These are phyloP conservation scores for Sporophila hypoxantha DNA, from an alignment of 2,113 vertebrate species.

Conservation along the genomic window DNA sequence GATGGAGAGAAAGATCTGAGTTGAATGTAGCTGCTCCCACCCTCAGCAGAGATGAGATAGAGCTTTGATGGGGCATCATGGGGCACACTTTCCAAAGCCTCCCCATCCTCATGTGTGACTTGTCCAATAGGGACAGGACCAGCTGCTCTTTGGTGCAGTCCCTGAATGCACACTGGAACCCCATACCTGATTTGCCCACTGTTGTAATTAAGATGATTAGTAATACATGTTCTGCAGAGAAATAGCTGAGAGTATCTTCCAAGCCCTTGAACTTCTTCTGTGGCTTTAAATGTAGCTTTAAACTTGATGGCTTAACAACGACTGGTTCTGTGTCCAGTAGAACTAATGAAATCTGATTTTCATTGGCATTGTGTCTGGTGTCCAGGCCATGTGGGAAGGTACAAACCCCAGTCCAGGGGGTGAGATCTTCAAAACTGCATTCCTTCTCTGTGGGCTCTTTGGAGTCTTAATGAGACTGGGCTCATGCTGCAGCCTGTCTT, in stretches of 20 bases:
- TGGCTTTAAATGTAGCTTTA: background rate
- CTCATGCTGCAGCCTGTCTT: background rate
- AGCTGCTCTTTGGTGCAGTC: background rate
- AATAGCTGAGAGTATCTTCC: background rate
- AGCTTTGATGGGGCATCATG: background rate
- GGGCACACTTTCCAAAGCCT: accelerated
- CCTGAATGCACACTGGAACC: background rate
- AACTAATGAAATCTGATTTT: background rate
- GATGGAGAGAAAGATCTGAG: background rate
- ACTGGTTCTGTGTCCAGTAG: background rate
- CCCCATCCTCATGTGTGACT: background rate
- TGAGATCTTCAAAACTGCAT: background rate
- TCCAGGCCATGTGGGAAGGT: background rate
- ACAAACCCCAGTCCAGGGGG: background rate
- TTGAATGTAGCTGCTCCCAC: background rate
- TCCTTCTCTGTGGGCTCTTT: background rate
- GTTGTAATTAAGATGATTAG: background rate
- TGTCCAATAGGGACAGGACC: background rate
- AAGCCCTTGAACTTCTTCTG: background rate
- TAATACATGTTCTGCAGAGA: background rate
- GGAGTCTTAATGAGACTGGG: background rate
- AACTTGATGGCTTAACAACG: background rate
- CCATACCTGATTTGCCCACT: background rate
- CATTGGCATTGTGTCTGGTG: accelerated
- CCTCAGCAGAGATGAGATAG: background rate